phyloP scores from a whole-genome alignment of 2,113 vertebrate species.

The Benitochromis conjunctus region DNA sequence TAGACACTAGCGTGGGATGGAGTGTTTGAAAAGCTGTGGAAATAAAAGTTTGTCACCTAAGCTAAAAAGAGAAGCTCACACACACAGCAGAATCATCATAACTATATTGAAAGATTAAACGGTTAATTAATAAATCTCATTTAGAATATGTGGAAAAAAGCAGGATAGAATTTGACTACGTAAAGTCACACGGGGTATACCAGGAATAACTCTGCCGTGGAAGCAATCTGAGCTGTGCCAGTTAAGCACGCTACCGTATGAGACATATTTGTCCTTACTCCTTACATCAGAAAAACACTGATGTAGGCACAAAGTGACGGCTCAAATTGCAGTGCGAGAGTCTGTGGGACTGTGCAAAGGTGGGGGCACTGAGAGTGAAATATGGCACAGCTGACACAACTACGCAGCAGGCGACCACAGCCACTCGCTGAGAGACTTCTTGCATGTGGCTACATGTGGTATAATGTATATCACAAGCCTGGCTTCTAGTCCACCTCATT shows the following conservation, averaged over 20 bases:
- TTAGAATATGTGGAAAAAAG: background rate
- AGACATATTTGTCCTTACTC: background rate
- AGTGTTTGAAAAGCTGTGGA: background rate
- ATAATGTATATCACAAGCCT: background rate
- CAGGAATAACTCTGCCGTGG: slow-evolving; percentile 5
- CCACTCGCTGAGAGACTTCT: background rate
- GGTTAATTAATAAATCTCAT: background rate
- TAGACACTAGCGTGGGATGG: background rate
- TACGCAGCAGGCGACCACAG: background rate
- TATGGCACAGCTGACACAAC: background rate
- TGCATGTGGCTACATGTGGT: background rate
- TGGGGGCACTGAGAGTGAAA: background rate
- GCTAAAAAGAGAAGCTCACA: background rate
- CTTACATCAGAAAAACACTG: slow-evolving; percentile 11
- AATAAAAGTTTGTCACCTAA: background rate
- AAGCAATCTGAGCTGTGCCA: background rate
- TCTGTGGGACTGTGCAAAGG: background rate
- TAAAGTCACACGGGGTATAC: background rate
- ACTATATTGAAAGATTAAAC: background rate
- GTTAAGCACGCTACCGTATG: background rate
- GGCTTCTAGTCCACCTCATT: background rate
- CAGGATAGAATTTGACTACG: background rate
- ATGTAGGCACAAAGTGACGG: background rate
- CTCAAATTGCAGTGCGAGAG: background rate
- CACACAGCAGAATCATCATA: background rate